Evolutionary conservation across 2,797 vertebrate species (phyloP), one percentile per base, ranked within the genome.

Genomic region (Falco peregrinus): DNA sequence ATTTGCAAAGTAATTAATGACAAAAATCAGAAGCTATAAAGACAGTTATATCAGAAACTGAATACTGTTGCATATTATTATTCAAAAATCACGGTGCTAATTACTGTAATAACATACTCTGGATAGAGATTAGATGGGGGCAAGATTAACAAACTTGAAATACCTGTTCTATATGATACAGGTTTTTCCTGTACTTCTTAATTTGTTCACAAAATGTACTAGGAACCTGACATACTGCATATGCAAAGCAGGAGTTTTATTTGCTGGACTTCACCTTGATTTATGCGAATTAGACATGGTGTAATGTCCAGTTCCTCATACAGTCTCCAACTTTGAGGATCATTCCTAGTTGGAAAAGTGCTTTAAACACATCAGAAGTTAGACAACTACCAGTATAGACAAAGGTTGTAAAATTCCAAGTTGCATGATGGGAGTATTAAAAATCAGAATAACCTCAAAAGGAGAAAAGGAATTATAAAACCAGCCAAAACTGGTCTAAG

Each of bases 121-220:
- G 61, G 24, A 14, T 63, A 54, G 47, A 56, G 54, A 65, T 82
- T 60, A 87, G n/a, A 77, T 67, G 18, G 43, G 87, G 84, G 20
- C 11, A 89, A 71, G 78, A 74, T 80, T 43, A 91, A 61, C 37
- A 59, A 71, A 83, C 84, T 87, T 78, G 92, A 92, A 96, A 85
- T 84, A 77, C 68, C 5, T 50, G 78, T 80, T 91, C 17, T 47
- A 13, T n/a, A 24, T 56, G n/a, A 50, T 56, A 37, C 41, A n/a
- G 0, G 4, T 90, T 91, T 94, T 96, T 75, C 69, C 65, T 75
- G 79, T 61, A 50, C 50, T 71, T 29, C 51, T 61, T 68, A 51
- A 6, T 39, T 87, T 80, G 10, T 60, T 77, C 31, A 41, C 43
- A 56, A 56, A 80, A 67, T 48, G 6, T 25, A 37, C 28, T 45